Percentiles rank a stretch among this genome's conserved stretches.
Evolutionary conservation across 2,797 vertebrate species (phyloP).

Genomic region (Xenentodon cancila): DNA sequence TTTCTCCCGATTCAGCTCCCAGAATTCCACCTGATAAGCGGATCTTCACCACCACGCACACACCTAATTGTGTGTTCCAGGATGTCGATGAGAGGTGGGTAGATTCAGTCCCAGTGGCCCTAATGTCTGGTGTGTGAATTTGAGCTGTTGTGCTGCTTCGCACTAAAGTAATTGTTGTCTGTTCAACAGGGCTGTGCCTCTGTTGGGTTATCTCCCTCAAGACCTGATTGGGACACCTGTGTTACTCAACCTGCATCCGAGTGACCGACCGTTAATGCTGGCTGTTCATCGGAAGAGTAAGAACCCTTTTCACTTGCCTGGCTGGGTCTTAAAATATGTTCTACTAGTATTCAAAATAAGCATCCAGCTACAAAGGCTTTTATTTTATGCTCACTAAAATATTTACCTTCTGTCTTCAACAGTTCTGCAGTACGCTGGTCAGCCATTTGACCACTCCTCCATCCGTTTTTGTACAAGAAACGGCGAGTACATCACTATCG

Average conservation of each 20-base stretch:
- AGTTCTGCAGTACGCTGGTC: slow-evolving; percentile 89
- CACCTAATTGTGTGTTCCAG: slow-evolving; percentile 94
- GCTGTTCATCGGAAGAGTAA: slow-evolving; percentile 94
- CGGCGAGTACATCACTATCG: slow-evolving; percentile 93
- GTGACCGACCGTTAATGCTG: slow-evolving; percentile 92
- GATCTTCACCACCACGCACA: slow-evolving; percentile 97
- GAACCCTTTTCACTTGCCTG: background rate
- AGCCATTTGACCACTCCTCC: slow-evolving; percentile 95
- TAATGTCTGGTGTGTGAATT: too few relatives aligned
- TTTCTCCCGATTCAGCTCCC: slow-evolving; percentile 82
- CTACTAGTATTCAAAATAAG: too few relatives aligned
- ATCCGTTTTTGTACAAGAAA: slow-evolving; percentile 92
- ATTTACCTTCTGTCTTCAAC: background rate
- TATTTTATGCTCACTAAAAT: background rate
- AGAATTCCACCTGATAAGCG: slow-evolving; percentile 96
- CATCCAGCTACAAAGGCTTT: background rate
- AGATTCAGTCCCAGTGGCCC: background rate
- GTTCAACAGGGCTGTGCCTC: slow-evolving; percentile 88
- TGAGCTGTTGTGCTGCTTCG: background rate
- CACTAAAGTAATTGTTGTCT: slow-evolving; percentile 6
- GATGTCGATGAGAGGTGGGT: slow-evolving; percentile 94
- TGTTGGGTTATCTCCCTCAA: slow-evolving; percentile 95
- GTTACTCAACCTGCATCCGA: slow-evolving; percentile 91
- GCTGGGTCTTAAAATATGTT: too few relatives aligned
- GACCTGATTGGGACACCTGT: slow-evolving; percentile 93